Percentiles rank a stretch among this genome's conserved stretches.
Conservation (phyloP, 2,797 vertebrate genomes). For the Leptoclinus maculatus region DNA sequence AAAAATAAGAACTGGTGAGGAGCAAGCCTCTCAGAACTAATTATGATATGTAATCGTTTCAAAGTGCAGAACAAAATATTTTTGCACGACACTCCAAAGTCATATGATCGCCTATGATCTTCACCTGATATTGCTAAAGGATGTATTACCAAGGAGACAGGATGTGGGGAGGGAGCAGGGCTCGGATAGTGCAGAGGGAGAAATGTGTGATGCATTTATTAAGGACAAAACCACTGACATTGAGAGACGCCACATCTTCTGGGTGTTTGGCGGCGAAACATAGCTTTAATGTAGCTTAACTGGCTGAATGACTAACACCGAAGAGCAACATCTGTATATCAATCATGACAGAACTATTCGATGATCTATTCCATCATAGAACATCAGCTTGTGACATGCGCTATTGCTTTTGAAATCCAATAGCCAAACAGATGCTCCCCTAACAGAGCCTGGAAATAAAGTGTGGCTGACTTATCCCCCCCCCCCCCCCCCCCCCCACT, state of each 20-base stretch:
- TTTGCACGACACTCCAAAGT: slow-evolving; percentile 53
- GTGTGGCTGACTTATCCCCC: slow-evolving; percentile 54
- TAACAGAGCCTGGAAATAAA: slow-evolving; percentile 67
- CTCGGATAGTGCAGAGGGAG: background rate
- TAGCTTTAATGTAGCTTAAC: slow-evolving; percentile 29
- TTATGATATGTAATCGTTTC: slow-evolving; percentile 8
- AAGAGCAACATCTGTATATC: slow-evolving; percentile 57
- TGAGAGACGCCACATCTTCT: slow-evolving; percentile 21
- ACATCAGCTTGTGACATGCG: slow-evolving; percentile 56
- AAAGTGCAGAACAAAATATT: slow-evolving; percentile 57
- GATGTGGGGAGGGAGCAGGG: background rate
- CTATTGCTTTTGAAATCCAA: slow-evolving; percentile 67
- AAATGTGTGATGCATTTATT: slow-evolving; percentile 20
- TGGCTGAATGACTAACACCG: slow-evolving; percentile 26
- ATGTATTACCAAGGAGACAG: slow-evolving; percentile 32
- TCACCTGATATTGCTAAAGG: slow-evolving; percentile 44
- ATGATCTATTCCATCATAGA: slow-evolving; percentile 19
- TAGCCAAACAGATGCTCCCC: slow-evolving; percentile 73
- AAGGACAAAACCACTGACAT: slow-evolving; percentile 55
- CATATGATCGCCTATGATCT: slow-evolving; percentile 34
- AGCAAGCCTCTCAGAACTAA: slow-evolving; percentile 27
- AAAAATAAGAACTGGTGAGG: slow-evolving; percentile 17
- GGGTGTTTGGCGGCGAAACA: background rate
- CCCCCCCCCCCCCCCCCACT: slow-evolving; percentile 33
- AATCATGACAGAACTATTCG: slow-evolving; percentile 34